Conservation (phyloP, 2,888 invertebrate genomes). For the Drosophila hamatofila region DNA sequence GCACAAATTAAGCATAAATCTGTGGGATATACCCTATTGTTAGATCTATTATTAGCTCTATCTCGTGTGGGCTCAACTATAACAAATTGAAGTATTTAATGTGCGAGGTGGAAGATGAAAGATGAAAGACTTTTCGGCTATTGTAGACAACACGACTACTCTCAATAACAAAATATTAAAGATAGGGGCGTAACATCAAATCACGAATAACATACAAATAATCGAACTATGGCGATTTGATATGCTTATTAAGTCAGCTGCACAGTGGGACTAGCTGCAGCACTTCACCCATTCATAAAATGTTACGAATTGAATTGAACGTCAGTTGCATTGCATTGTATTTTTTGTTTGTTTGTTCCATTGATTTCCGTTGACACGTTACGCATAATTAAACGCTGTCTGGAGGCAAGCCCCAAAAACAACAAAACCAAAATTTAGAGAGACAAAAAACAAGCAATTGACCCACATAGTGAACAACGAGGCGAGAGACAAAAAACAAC, state of each 20-base stretch:
- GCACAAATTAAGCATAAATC: conserved; percentile 6
- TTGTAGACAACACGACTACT: not conserved
- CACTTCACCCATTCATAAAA: conserved; percentile 23
- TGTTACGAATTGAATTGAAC: conserved; percentile 35
- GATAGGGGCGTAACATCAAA: conserved; percentile 22
- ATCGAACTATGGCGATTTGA: conserved; percentile 29
- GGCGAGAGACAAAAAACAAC: conserved; percentile 26
- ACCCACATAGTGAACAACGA: conserved; percentile 57
- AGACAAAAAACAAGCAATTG: conserved; percentile 55
- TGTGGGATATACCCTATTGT: conserved; percentile 18
- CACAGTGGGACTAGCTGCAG: conserved; percentile 15
- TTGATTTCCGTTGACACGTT: conserved; percentile 63
- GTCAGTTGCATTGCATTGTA: conserved; percentile 15
- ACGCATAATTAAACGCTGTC: conserved; percentile 78
- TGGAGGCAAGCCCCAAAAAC: conserved; percentile 62
- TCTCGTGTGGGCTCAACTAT: conserved; percentile 19
- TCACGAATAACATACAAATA: conserved; percentile 1
- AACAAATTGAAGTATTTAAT: conserved; percentile 10
- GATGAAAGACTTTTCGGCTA: conserved; percentile 4
- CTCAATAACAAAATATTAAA: not conserved
- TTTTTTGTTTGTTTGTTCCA: conserved; percentile 24
- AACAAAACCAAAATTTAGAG: not conserved
- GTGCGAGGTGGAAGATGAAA: not conserved
- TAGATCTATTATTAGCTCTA: conserved; percentile 20
- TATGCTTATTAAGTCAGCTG: conserved; percentile 19